phyloP scores from a whole-genome alignment of 2,888 invertebrate species.

The Tinea pellionella region DNA sequence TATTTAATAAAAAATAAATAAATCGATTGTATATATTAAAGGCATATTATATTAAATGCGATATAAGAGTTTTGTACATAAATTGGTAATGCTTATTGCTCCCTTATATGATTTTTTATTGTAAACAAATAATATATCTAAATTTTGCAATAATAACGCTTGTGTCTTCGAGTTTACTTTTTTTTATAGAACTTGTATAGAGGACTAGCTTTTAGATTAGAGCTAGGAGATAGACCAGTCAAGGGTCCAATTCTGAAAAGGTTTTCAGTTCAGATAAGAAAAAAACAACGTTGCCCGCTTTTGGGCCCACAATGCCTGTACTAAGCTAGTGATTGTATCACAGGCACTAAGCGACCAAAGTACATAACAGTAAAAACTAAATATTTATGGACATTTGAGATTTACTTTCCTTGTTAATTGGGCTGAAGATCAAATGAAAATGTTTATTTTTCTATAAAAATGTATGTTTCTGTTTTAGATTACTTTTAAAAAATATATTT shows the following conservation, averaged over 20 bases:
- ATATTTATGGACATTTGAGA: too few relatives aligned
- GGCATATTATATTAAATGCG: conserved; percentile 16
- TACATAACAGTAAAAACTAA: too few relatives aligned
- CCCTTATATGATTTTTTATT: conserved; percentile 19
- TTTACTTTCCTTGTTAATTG: too few relatives aligned
- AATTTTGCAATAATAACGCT: conserved; percentile 8
- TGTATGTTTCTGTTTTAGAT: neutral
- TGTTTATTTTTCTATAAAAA: too few relatives aligned
- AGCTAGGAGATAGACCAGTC: too few relatives aligned
- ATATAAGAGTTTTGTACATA: conserved; percentile 63
- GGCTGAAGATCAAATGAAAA: too few relatives aligned
- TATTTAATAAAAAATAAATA: neutral
- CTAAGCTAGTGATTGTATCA: too few relatives aligned
- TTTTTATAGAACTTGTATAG: neutral
- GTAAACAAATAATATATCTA: neutral
- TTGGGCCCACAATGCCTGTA: too few relatives aligned
- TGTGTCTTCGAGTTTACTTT: neutral
- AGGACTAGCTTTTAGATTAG: neutral
- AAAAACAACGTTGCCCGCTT: too few relatives aligned
- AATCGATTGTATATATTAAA: neutral
- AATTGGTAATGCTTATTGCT: conserved; percentile 62
- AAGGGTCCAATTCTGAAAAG: too few relatives aligned
- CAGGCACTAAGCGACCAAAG: too few relatives aligned
- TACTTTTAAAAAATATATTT: neutral
- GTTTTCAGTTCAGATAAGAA: too few relatives aligned